Conservation (phyloP, 92 coral and sea anemone species). For the Micromussa lordhowensis region DNA sequence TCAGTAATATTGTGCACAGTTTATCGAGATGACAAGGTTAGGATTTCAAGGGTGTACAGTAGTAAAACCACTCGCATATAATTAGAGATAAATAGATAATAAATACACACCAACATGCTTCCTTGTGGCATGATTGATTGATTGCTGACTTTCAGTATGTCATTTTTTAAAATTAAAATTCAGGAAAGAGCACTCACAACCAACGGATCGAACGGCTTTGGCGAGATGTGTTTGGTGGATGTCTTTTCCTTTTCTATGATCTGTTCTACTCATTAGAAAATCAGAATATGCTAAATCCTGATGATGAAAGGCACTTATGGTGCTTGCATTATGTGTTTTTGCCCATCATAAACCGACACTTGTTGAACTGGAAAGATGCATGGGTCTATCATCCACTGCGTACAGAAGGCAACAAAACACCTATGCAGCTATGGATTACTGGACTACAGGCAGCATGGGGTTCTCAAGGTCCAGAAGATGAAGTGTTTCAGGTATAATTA, state of each 20-base stretch:
- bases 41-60: too few species aligned
- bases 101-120: too few species aligned
- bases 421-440: conserved; percentile 71
- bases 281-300: conserved; percentile 28
- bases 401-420: conserved; percentile 63
- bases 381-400: conserved; percentile 72
- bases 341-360: conserved; percentile 59
- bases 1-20: too few species aligned
- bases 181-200: conserved; percentile 64
- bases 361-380: conserved; percentile 58
- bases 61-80: too few species aligned
- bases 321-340: conserved; percentile 67
- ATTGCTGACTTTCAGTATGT: too few species aligned
- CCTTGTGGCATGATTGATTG: too few species aligned
- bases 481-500: too few species aligned
- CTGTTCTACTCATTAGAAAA: conserved; percentile 48
- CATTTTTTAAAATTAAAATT: not conserved
- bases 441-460: conserved; percentile 58
- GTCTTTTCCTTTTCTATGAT: conserved; percentile 50
- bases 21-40: too few species aligned
- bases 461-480: conserved; percentile 45
- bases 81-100: too few species aligned
- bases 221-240: conserved; percentile 60
- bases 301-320: conserved; percentile 71
- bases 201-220: conserved; percentile 67